Evolutionary conservation across 2,113 vertebrate genomes (phyloP), one percentile per base, ranked within the genome.

Genomic region (Callopanchax toddi): DNA sequence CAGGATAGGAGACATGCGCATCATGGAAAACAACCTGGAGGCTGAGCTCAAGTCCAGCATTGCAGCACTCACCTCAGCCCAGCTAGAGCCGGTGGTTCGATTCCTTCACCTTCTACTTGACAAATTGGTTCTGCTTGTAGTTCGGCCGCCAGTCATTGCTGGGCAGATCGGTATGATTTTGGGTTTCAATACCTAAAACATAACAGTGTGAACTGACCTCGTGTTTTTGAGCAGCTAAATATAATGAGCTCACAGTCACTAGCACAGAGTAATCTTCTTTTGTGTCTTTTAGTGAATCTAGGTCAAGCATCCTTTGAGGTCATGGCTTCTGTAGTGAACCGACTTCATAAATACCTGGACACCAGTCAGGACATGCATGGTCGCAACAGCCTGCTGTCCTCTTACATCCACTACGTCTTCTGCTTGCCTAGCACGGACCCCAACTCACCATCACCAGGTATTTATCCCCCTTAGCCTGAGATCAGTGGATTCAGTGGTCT

Each of bases 21-120:
- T 99, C 87, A 96, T 99, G 96, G 97, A 99, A 84, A 99, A 97
- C 88, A 98, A 97, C 83, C 91, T 99, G 84, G 97, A 99, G 89
- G 92, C 93, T 0, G 97, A 99, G 89, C 89, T 99, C 65, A 98
- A 98, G 85, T 94, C 94, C 85, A 98, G 96, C 85, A 97, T 99
- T 76, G 93, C 95, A 13, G 96, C 96, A 4, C 70, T 99, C 61
- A 97, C 89, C 89, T 97, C 94, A 23, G 96, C 96, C 59, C 96
- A 99, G 83, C 89, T 99, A 83, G 97, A 99, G 76, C 97, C 97
- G 7, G 93, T 99, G 56, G 96, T 99, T 72, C 95, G 96, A 81
- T 99, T 99, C 90, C 96, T 99, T 87, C 97, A 99, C 89, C 95
- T 97, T 75, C 92, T 99, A 63, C 94, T 99, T 61, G 97, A 99